Base-by-base conservation (phyloP, 2,797 vertebrate species). In the Sebastes taczanowskii region DNA sequence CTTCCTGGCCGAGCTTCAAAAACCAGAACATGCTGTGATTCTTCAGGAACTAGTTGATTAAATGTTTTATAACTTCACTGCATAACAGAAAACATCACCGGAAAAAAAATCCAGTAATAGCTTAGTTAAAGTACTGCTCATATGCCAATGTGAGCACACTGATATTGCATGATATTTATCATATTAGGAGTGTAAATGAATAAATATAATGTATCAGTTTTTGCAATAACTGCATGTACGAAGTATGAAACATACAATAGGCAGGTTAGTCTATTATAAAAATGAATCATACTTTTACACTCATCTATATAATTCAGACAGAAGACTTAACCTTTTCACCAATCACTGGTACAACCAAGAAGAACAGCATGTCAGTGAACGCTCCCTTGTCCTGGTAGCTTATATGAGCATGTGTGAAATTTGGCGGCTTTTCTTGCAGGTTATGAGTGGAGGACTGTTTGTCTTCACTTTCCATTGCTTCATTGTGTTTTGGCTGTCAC, bases 401-500 rank as follows among this genome's bases (percentile, higher is more conserved):
- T 27, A n/a, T 52, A 75, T 5, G 16, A 49, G 38, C 46, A 62
- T 42, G 22, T 3, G 60, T 64, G 71, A 77, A 25, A 65, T 65
- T 6, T 79, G 80, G 64, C 70, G 11, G 53, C 66, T 74, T 14
- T 55, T 38, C 64, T 67, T 0, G 71, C 34, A 13, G 38, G 67
- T 82, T 56, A 53, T 42, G 46, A 70, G 22, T 11, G 10, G 53
- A 76, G 16, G 59, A 68, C 73, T 18, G 46, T 64, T 71, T 2
- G 53, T 20, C 66, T 53, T 85, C 58, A 11, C 63, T 61, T 80
- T 78, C 70, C 67, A 71, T 74, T 67, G 49, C 80, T 42, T 85
- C 81, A 8, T 70, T 66, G 69, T 85, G 75, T 78, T 80, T 58
- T 52, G 60, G 29, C 66, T 82, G 82, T 85, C 81, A 79, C 52